Evolutionary conservation across 2,113 vertebrate species (phyloP).

Genomic region (Channa maculata): DNA sequence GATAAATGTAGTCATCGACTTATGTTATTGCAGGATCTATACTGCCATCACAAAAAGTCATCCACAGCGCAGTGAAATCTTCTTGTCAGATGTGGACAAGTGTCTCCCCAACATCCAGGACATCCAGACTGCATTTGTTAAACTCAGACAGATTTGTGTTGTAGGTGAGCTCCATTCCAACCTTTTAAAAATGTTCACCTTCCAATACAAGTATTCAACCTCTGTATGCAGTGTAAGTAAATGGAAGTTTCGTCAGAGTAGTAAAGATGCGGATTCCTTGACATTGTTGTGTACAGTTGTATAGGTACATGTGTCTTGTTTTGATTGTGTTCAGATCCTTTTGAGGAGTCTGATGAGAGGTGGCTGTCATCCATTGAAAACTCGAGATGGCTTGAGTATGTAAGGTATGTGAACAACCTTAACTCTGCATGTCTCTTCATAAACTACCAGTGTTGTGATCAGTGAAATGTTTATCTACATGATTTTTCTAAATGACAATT

Average conservation of each 20-base stretch:
- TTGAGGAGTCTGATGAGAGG: slow-evolving; percentile 95
- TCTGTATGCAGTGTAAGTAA: background rate
- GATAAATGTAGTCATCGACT: no score
- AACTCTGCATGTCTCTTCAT: background rate
- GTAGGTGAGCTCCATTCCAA: slow-evolving; percentile 84
- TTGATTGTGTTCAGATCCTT: slow-evolving; percentile 81
- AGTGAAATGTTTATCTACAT: no score
- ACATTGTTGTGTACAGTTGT: background rate
- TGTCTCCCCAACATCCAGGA: slow-evolving; percentile 91
- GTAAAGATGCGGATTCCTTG: background rate
- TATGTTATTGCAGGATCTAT: slow-evolving; percentile 85
- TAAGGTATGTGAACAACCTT: slow-evolving; percentile 85
- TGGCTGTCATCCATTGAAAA: slow-evolving; percentile 94
- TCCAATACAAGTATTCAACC: no score
- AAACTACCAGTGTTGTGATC: background rate
- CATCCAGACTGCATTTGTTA: slow-evolving; percentile 89
- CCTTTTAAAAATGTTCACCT: background rate
- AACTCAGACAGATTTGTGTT: slow-evolving; percentile 92
- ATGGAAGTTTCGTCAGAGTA: background rate
- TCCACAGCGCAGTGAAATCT: slow-evolving; percentile 89
- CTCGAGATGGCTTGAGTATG: slow-evolving; percentile 92
- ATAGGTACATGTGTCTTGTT: slow-evolving; percentile 1
- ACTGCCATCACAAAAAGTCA: slow-evolving; percentile 94
- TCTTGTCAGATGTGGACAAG: slow-evolving; percentile 91
- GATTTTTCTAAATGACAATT: no score